Evolutionary conservation across 2,888 invertebrate genomes (phyloP).

Genomic region (Drosophila kambysellisi): DNA sequence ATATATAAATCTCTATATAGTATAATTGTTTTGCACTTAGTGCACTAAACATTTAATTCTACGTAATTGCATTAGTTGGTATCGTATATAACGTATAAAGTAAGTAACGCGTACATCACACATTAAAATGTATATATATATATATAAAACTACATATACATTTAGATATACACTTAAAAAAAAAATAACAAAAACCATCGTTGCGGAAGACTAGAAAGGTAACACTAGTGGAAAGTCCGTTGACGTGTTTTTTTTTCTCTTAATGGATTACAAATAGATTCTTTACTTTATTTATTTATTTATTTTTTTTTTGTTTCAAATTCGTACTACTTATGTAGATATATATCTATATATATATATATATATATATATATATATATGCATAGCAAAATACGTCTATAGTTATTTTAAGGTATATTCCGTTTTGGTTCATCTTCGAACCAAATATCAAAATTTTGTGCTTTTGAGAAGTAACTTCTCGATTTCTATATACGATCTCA

Average conservation of each 20-base stretch:
- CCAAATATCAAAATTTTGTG: slow-evolving; percentile 22
- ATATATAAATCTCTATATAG: not conserved
- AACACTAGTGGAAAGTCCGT: slow-evolving; percentile 80
- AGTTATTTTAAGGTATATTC: slow-evolving; percentile 21
- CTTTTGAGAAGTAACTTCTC: slow-evolving; percentile 44
- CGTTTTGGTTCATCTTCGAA: slow-evolving; percentile 19
- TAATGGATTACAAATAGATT: slow-evolving; percentile 20
- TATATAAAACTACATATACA: slow-evolving; percentile 49
- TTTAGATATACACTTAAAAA: slow-evolving; percentile 8
- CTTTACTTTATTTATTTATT: slow-evolving; percentile 1
- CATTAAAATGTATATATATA: slow-evolving; percentile 41
- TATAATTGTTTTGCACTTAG: slow-evolving; percentile 36
- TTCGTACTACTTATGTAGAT: slow-evolving; percentile 26
- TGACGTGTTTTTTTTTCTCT: slow-evolving; percentile 48
- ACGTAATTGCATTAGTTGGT: slow-evolving; percentile 77
- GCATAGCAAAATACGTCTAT: slow-evolving; percentile 50
- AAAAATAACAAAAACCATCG: slow-evolving; percentile 50
- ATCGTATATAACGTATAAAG: slow-evolving; percentile 51
- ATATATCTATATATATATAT: slow-evolving; percentile 1
- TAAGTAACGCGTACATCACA: slow-evolving; percentile 77
- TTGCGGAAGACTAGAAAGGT: slow-evolving; percentile 76
- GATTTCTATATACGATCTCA: slow-evolving; percentile 24
- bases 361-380: slow-evolving; percentile 17
- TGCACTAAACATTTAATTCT: slow-evolving; percentile 41
- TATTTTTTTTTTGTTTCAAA: slow-evolving; percentile 26